phyloP scores from a whole-genome alignment of 2,888 invertebrate genomes.

The Lithophane leautieri region DNA sequence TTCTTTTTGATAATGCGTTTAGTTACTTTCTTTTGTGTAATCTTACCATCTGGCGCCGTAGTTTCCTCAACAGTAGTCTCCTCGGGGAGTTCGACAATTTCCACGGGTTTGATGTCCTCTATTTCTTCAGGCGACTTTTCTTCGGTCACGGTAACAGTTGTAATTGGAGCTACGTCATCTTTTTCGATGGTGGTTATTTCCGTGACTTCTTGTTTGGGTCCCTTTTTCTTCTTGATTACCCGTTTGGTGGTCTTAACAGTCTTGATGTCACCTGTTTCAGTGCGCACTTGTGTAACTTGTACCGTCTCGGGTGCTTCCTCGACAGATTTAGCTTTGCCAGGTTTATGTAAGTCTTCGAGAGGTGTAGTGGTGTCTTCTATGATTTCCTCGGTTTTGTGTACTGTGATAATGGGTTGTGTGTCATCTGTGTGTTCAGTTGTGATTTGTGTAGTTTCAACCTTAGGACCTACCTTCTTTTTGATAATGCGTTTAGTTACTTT shows the following conservation, averaged over 20 bases:
- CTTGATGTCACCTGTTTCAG: slow-evolving; percentile 75
- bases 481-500: accelerated
- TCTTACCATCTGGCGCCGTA: too few species aligned
- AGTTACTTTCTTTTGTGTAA: too few species aligned
- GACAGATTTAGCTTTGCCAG: neutral
- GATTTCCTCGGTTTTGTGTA: neutral
- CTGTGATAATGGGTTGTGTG: too few species aligned
- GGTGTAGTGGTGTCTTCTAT: neutral
- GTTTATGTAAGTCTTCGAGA: neutral
- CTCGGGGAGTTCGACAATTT: neutral
- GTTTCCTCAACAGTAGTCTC: neutral
- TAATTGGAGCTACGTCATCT: slow-evolving; percentile 76
- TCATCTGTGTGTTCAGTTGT: too few species aligned
- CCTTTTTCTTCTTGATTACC: slow-evolving; percentile 80
- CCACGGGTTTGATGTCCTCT: neutral
- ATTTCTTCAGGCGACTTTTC: neutral
- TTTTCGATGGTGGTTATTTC: slow-evolving; percentile 85
- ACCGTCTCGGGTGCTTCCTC: slow-evolving; percentile 40
- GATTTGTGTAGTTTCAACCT: too few species aligned
- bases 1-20: neutral
- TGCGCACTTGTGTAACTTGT: slow-evolving; percentile 52
- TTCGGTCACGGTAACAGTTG: neutral
- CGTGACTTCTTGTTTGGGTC: slow-evolving; percentile 83
- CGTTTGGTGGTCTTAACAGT: slow-evolving; percentile 71
- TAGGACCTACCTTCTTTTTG: neutral